These are phyloP conservation scores for Leptura quadrifasciata DNA, from an alignment of 2,888 invertebrate genomes.

Conservation along the genomic window DNA sequence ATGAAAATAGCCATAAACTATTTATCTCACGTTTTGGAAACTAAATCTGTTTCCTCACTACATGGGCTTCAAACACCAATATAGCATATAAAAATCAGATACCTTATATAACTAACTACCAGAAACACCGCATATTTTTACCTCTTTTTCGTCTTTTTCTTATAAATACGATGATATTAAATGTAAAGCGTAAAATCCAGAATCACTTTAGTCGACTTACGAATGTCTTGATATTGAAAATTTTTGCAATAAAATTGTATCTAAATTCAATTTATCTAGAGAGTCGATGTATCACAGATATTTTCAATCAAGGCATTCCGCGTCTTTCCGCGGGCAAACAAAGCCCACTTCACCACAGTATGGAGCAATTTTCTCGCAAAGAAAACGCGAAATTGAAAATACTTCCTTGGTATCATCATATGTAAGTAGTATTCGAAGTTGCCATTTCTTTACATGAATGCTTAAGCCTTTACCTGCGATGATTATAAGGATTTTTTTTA, in stretches of 20 bases:
- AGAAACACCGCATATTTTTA: too few species aligned
- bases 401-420: neutral
- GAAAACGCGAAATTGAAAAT: constrained; percentile 25
- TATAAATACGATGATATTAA: neutral
- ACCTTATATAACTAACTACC: too few species aligned
- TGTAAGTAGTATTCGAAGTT: neutral
- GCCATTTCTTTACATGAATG: neutral
- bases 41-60: too few species aligned
- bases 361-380: constrained; percentile 8
- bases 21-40: too few species aligned
- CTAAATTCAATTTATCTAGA: constrained; percentile 22
- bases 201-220: constrained; percentile 3
- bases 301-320: constrained; percentile 18
- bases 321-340: neutral
- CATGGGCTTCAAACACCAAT: too few species aligned
- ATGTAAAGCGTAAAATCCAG: neutral
- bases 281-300: constrained; percentile 21
- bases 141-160: neutral
- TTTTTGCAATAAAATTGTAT: constrained; percentile 1
- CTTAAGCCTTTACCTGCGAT: too few species aligned
- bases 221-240: neutral
- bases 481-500: too few species aligned
- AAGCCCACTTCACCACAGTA: constrained; percentile 6
- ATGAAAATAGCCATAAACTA: too few species aligned
- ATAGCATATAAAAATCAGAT: too few species aligned